Evolutionary conservation across 2,113 vertebrate species (phyloP), one percentile per base, ranked within the genome.

Genomic region (Polypterus senegalus): DNA sequence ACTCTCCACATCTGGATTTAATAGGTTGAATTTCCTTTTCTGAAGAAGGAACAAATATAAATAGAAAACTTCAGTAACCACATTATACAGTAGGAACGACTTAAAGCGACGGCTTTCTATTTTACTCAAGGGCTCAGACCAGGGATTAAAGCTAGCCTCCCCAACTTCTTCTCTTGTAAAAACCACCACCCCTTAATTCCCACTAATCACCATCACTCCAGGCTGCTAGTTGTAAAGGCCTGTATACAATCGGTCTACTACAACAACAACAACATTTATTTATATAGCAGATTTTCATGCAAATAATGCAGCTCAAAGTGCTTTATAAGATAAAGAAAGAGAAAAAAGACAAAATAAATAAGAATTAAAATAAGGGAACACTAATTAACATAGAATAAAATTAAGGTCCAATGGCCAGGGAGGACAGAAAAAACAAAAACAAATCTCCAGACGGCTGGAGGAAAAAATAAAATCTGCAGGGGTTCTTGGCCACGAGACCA

Each of bases 1-100:
- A 5, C 9, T 57, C 60, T 72, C 73, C 72, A 81, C 81, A 86
- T 85, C 81, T 86, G 82, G 82, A 85, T 81, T 76, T 76, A 84
- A 83, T 85, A 81, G 71, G 67, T 73, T 72, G 65, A 58, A 72
- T 77, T 82, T 77, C 77, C 74, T 79, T 65, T 70, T 75, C 67
- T 69, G 69, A 73, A 77, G 75, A 65, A 77, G 76, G 73, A 71
- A 79, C 73, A 66, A 68, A 61, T 79, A 80, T 77, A 85, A 84
- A 85, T 84, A 83, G 78, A 77, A 70, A 63, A 71, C 75, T 74
- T 69, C 70, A 65, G 8, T 74, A 77, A 83, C 79, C 79, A 72
- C 76, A 82, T 72, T 73, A 69, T 70, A 74, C 74, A 73, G 69
- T 63, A 43, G 47, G 53, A 47, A 27, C 47, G 27, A 43, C 53